Percentiles rank a stretch among this genome's conserved stretches.
Evolutionary conservation across 2,797 vertebrate species (phyloP).

Genomic region (Nannoperca obscura): DNA sequence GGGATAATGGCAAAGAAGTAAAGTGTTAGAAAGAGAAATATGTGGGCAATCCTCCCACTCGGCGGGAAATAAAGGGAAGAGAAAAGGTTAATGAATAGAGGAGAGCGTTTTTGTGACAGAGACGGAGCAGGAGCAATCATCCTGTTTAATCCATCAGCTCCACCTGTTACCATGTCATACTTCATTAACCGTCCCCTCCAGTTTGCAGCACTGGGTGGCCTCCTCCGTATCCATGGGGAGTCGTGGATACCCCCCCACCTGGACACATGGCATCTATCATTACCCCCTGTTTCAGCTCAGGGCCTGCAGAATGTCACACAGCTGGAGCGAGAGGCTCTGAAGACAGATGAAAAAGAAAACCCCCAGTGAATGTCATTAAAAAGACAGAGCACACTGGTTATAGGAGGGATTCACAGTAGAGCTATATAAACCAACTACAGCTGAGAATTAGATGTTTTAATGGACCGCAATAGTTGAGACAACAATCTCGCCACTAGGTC

Average conservation of each 20-base stretch:
- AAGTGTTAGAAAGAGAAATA: constrained; percentile 8
- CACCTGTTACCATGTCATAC: constrained; percentile 68
- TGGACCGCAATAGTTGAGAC: not conserved
- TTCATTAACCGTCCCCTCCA: constrained; percentile 61
- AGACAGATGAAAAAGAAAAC: constrained; percentile 40
- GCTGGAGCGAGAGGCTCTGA: constrained; percentile 54
- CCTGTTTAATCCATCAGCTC: constrained; percentile 54
- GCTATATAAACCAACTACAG: not conserved
- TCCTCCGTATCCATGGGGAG: constrained; percentile 31
- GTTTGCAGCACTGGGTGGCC: constrained; percentile 27
- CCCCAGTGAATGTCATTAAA: constrained; percentile 27
- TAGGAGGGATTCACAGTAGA: not conserved
- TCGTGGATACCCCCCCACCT: constrained; percentile 28
- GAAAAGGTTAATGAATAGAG: constrained; percentile 31
- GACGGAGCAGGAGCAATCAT: constrained; percentile 14
- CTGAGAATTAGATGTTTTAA: not conserved
- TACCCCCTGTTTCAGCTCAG: constrained; percentile 48
- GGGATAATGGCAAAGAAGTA: constrained; percentile 20
- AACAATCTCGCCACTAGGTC: not conserved
- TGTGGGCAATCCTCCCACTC: not conserved
- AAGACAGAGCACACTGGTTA: constrained; percentile 2
- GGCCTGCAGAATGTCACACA: constrained; percentile 74
- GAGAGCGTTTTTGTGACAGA: constrained; percentile 11
- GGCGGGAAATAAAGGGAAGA: not conserved
- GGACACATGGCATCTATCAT: constrained; percentile 61